Percentiles rank a stretch among this genome's conserved stretches.
These are phyloP conservation scores for Jaculus jaculus DNA, from an alignment of 2,113 vertebrate species.

Conservation along the genomic window DNA sequence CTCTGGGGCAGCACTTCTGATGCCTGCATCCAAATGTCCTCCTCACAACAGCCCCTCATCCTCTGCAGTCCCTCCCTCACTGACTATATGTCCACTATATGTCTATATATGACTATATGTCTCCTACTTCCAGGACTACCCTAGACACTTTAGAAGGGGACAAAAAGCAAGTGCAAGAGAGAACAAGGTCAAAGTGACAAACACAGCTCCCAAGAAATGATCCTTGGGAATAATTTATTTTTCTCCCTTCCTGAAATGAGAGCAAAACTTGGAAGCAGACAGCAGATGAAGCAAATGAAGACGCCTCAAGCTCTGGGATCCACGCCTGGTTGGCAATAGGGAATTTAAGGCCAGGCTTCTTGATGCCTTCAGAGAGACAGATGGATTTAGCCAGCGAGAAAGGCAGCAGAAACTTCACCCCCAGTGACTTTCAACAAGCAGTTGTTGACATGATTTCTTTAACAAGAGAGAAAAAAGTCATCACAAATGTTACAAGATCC, in stretches of 20 bases:
- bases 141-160: neutral
- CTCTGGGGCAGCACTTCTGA: neutral
- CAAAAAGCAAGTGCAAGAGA: neutral
- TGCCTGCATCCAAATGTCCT: neutral
- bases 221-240: neutral
- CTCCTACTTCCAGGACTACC: neutral
- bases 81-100: neutral
- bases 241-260: neutral
- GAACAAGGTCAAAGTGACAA: neutral
- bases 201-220: neutral
- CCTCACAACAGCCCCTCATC: neutral
- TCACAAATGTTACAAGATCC: neutral
- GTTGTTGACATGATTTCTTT: neutral
- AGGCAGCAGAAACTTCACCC: neutral
- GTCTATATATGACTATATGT: neutral
- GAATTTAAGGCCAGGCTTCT: neutral
- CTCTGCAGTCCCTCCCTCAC: neutral
- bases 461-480: neutral
- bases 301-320: neutral
- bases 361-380: slow-evolving; percentile 1
- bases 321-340: neutral
- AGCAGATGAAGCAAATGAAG: neutral
- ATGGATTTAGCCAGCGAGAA: neutral
- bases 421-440: slow-evolving; percentile 11
- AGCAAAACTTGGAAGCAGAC: slow-evolving; percentile 6